A percentile compares a stretch with the other conserved stretches of the same genome.
These are phyloP conservation scores for Empis livida DNA, from an alignment of 2,888 invertebrate species.

Conservation along the genomic window DNA sequence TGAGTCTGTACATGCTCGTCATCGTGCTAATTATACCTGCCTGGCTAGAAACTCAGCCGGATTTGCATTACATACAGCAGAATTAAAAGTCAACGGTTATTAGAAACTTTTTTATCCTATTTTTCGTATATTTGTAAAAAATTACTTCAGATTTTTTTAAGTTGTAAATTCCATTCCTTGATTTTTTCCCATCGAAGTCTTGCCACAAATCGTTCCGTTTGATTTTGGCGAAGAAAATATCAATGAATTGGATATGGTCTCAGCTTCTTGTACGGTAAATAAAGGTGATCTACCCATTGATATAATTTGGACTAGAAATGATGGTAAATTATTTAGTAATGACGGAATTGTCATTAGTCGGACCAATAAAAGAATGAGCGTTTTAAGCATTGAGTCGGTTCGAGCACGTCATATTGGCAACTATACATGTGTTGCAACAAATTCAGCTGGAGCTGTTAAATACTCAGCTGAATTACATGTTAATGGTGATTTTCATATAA, in stretches of 20 bases:
- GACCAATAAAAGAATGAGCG: conserved; percentile 49
- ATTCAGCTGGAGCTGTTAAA: conserved; percentile 43
- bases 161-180: not conserved
- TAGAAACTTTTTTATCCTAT: not conserved
- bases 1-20: conserved; percentile 52
- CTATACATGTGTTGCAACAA: conserved; percentile 49
- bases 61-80: conserved; percentile 51
- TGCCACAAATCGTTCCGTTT: conserved; percentile 58
- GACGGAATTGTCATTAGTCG: conserved; percentile 42
- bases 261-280: conserved; percentile 55
- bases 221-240: conserved; percentile 55
- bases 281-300: conserved; percentile 67
- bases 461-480: conserved; percentile 44
- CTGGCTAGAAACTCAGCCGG: conserved; percentile 58
- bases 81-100: conserved; percentile 60
- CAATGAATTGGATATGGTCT: conserved; percentile 54
- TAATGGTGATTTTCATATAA: conserved; percentile 37
- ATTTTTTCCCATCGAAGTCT: conserved; percentile 37
- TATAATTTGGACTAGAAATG: conserved; percentile 54
- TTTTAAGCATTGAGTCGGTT: conserved; percentile 49
- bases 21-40: conserved; percentile 65
- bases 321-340: conserved; percentile 36
- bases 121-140: no score
- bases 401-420: conserved; percentile 47
- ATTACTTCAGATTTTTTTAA: not conserved